Conservation (phyloP, 2,113 vertebrate species). For the Paedocypris sp. region DNA sequence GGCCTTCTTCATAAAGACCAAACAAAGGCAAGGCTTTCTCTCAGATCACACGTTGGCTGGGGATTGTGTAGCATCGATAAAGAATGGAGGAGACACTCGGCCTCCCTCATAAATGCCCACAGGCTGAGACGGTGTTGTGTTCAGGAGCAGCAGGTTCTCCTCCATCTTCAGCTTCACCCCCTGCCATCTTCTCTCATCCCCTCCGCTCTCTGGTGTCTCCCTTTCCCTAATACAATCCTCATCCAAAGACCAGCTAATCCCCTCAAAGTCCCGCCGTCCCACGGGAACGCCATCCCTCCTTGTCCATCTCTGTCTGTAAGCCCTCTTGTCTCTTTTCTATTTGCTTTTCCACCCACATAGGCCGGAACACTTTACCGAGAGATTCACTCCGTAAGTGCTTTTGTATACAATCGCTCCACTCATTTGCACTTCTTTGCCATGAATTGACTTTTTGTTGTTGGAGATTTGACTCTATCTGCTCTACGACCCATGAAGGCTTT, state of each 20-base stretch:
- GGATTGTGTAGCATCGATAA: not conserved
- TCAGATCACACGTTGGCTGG: not conserved
- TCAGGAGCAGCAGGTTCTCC: not conserved
- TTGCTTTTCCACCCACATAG: not conserved
- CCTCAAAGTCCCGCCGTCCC: constrained; percentile 5
- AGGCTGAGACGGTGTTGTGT: not conserved
- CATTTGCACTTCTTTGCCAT: not conserved
- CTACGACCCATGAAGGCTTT: not conserved
- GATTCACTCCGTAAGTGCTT: not conserved
- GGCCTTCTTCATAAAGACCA: not conserved
- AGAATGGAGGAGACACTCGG: not conserved
- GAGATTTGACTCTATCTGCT: not conserved
- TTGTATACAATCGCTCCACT: not conserved
- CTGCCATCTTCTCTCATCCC: not conserved
- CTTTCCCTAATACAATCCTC: not conserved
- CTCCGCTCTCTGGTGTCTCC: not conserved
- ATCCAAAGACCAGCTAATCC: constrained; percentile 10
- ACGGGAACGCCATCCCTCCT: constrained; percentile 2
- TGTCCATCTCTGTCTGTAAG: not conserved
- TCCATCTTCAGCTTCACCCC: not conserved
- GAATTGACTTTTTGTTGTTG: not conserved
- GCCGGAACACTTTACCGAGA: not conserved
- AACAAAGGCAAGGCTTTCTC: not conserved
- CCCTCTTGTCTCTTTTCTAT: not conserved
- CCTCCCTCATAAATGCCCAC: not conserved